Conservation (phyloP, 2,888 invertebrate genomes). For the Bursaphelenchus okinawaensis region DNA sequence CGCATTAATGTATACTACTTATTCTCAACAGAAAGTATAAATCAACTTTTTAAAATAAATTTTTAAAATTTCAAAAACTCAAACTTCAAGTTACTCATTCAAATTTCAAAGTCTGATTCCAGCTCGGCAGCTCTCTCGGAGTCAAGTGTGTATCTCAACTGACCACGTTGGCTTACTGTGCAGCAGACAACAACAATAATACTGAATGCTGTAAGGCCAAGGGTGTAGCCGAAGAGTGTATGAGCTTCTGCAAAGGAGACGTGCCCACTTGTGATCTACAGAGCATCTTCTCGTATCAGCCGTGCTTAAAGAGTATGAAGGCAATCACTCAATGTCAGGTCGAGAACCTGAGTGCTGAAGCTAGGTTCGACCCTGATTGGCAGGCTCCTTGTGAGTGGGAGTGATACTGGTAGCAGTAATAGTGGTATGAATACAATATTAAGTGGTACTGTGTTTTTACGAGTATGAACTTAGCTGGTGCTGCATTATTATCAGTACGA, state of each 20-base stretch:
- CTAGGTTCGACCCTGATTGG: slow-evolving; percentile 40
- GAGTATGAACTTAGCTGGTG: too few relatives aligned
- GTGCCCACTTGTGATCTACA: slow-evolving; percentile 48
- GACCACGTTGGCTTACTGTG: slow-evolving; percentile 49
- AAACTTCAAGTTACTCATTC: background rate
- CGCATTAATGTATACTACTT: too few relatives aligned
- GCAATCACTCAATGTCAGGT: slow-evolving; percentile 39
- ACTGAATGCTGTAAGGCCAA: slow-evolving; percentile 36
- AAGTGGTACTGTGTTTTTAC: too few relatives aligned
- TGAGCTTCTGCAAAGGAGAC: slow-evolving; percentile 45
- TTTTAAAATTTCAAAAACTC: background rate
- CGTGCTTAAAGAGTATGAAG: slow-evolving; percentile 37
- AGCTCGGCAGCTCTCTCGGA: slow-evolving; percentile 41
- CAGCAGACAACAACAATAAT: slow-evolving; percentile 40
- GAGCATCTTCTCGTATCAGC: slow-evolving; percentile 44
- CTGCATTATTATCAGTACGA: too few relatives aligned
- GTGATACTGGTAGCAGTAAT: too few relatives aligned
- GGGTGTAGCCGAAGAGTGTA: slow-evolving; percentile 40
- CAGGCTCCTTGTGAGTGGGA: slow-evolving; percentile 43
- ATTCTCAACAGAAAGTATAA: background rate
- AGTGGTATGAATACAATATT: too few relatives aligned
- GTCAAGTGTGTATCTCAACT: slow-evolving; percentile 44
- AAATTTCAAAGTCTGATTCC: too few relatives aligned
- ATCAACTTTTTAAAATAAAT: too few relatives aligned
- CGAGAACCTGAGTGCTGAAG: slow-evolving; percentile 28